Evolutionary conservation across 2,797 vertebrate genomes (phyloP), one percentile per base, ranked within the genome.

Genomic region (Salmo trutta): DNA sequence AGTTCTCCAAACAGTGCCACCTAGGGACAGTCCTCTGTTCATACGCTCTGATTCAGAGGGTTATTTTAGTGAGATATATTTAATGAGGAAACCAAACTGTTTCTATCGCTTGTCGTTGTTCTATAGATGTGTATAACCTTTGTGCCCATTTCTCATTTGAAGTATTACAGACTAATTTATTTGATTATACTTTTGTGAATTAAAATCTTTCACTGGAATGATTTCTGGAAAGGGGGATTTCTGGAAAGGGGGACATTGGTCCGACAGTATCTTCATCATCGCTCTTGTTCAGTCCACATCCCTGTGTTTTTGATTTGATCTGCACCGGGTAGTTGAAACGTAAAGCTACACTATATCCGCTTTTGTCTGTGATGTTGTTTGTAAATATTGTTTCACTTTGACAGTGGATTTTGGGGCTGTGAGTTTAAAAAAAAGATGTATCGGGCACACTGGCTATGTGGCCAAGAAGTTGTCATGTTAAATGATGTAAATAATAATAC

Each of bases 391-490:
- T 82, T 85, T 84, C 82, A 87, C 83, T 88, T 80, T 90, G 87
- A 83, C 86, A 85, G 83, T 66, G 81, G 82, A 76, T 73, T 83
- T 86, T 81, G 83, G 84, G 86, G 82, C 86, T 87, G 89, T 86
- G 8, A 83, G 82, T 85, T 85, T 80, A 89, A 80, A 89, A 86
- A 81, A 85, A 88, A 88, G 0, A 47, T 47, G 41, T 14, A 47
- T 47, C 85, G 93, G 95, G 94, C 96, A 92, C 90, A 91, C 94
- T 95, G 95, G 95, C 93, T 95, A 93, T 96, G 94, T 95, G 95
- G 84, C 88, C 75, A 82, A 83, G 87, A 87, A 91, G 91, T 89
- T 94, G 92, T 93, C 94, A 93, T 27, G 27, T 64, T 64, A 94
- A 31, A 19, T 68, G 3, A 90, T 94, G 95, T 96, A 96, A 94